A percentile compares a stretch with the other conserved stretches of the same genome.
These are phyloP conservation scores for Batillaria attramentaria DNA, from an alignment of 1,140 invertebrate genomes.

Conservation along the genomic window DNA sequence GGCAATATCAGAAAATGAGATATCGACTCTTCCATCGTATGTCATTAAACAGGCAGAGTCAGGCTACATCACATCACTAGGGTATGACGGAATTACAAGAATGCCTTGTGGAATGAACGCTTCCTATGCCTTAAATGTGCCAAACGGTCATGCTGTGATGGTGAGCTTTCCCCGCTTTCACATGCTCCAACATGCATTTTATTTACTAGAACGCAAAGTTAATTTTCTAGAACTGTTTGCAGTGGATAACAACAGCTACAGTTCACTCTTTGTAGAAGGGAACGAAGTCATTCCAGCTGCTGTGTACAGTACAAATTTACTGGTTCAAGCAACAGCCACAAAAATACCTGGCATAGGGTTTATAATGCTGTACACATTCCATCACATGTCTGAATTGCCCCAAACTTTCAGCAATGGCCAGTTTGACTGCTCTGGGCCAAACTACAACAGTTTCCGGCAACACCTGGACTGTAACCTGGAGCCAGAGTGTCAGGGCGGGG, in stretches of 20 bases:
- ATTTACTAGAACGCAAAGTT: no score
- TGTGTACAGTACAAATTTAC: background rate
- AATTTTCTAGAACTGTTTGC: background rate
- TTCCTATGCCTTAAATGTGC: background rate
- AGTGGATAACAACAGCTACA: background rate
- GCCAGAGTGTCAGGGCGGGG: background rate
- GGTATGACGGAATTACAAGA: background rate
- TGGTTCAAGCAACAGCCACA: background rate
- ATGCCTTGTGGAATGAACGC: background rate
- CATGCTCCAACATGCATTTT: no score
- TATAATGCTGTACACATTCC: background rate
- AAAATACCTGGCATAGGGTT: background rate
- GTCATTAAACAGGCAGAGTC: no score
- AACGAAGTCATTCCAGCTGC: background rate
- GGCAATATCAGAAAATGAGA: no score
- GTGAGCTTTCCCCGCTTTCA: background rate
- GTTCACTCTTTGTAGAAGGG: background rate
- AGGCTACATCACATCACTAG: background rate
- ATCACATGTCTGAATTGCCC: background rate
- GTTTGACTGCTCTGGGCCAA: background rate
- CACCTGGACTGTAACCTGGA: slow-evolving; percentile 5
- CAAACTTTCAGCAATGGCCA: background rate
- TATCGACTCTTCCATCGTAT: no score
- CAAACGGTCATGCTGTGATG: background rate
- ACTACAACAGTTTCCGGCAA: background rate